These are phyloP conservation scores for Leuctra nigra DNA, from an alignment of 2,888 invertebrate genomes.

Conservation along the genomic window DNA sequence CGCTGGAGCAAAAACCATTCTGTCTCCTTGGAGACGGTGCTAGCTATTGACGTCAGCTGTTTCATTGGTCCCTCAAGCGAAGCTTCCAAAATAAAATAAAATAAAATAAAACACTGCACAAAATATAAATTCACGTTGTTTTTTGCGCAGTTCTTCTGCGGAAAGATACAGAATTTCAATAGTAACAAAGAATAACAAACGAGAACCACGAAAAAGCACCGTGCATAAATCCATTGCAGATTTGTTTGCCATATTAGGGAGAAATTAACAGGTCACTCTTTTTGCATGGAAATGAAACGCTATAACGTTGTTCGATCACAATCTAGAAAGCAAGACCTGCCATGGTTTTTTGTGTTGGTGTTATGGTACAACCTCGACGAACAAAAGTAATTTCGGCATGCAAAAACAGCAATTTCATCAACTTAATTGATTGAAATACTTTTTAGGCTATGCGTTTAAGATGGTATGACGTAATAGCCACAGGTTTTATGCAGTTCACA, in stretches of 20 bases:
- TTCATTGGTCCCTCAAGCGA: constrained; percentile 21
- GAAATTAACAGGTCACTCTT: constrained; percentile 1
- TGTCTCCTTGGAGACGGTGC: constrained; percentile 26
- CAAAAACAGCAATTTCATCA: too few relatives aligned
- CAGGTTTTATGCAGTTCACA: too few relatives aligned
- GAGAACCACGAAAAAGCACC: background rate
- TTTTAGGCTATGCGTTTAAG: too few relatives aligned
- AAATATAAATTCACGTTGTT: background rate
- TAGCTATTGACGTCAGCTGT: constrained; percentile 24
- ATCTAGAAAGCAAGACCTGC: too few relatives aligned
- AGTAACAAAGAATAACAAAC: background rate
- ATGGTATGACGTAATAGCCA: too few relatives aligned
- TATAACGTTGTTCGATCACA: too few relatives aligned
- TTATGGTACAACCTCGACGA: too few relatives aligned
- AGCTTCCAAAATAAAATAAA: background rate
- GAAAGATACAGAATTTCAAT: background rate
- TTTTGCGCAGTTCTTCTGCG: background rate
- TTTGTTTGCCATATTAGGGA: background rate
- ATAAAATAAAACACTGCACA: background rate
- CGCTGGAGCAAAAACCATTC: background rate
- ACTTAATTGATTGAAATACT: too few relatives aligned
- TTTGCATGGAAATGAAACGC: too few relatives aligned
- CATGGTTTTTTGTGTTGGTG: too few relatives aligned
- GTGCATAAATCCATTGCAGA: background rate
- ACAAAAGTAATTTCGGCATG: too few relatives aligned